These are phyloP conservation scores for Campoletis sonorensis DNA, from an alignment of 1,140 invertebrate species.

Conservation along the genomic window DNA sequence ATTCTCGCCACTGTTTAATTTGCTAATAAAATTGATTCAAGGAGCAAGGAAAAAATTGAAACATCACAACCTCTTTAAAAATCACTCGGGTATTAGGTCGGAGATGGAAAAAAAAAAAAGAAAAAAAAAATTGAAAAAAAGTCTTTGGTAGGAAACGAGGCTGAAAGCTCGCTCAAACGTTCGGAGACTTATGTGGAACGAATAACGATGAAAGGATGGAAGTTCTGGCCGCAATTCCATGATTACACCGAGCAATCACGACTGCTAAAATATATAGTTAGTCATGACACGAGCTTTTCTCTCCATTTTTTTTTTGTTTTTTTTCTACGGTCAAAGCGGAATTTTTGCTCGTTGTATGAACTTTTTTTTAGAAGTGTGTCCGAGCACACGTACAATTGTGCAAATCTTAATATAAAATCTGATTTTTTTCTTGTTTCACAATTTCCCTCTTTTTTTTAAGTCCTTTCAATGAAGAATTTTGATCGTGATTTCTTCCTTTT, in stretches of 20 bases:
- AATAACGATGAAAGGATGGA: conserved; percentile 1
- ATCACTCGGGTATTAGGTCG: too few species aligned
- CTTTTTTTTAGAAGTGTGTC: too few species aligned
- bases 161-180: not conserved
- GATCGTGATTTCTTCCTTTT: conserved; percentile 9
- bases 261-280: not conserved
- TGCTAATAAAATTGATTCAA: too few species aligned
- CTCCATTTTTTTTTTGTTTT: not conserved
- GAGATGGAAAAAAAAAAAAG: not conserved
- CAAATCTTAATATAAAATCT: too few species aligned
- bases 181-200: not conserved
- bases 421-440: too few species aligned
- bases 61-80: too few species aligned
- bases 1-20: too few species aligned
- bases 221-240: not conserved
- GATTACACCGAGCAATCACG: not conserved
- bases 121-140: not conserved
- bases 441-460: not conserved
- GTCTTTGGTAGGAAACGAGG: not conserved
- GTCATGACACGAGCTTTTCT: not conserved
- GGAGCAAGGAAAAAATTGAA: too few species aligned
- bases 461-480: not conserved
- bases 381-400: too few species aligned
- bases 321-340: not conserved
- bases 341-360: not conserved